Evolutionary conservation across 1,140 invertebrate genomes (phyloP).

Genomic region (Armadillidium nasatum): DNA sequence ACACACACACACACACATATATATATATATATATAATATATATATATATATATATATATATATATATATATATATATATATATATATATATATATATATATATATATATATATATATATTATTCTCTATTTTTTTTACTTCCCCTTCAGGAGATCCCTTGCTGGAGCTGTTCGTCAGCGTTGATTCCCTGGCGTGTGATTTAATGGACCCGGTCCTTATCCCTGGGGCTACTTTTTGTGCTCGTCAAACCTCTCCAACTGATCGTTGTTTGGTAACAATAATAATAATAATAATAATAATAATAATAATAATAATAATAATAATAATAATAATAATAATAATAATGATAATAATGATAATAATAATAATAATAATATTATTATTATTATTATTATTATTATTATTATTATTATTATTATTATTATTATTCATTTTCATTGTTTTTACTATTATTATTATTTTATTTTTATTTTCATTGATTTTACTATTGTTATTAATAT

Average conservation of each 20-base stretch:
- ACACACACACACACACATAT: no score
- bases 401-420: no score
- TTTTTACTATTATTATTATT: not conserved
- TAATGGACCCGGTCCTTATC: not conserved
- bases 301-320: no score
- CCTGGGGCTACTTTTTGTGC: slow-evolving; percentile 24
- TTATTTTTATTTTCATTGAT: not conserved
- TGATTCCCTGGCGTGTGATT: not conserved
- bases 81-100: slow-evolving; percentile 11
- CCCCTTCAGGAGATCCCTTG: slow-evolving; percentile 20
- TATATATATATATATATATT: not conserved
- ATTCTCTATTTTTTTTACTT: not conserved
- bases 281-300: not conserved
- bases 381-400: no score
- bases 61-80: not conserved
- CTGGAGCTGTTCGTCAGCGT: slow-evolving; percentile 20
- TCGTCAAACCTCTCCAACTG: not conserved
- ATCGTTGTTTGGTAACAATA: slow-evolving; percentile 25
- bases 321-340: no score
- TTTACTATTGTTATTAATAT: not conserved
- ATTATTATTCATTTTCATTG: no score
- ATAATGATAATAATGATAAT: no score
- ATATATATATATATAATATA: no score
- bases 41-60: no score
- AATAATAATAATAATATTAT: no score